These are phyloP conservation scores for Beroe ovata DNA, from an alignment of 37 sponge, comb jelly and placozoan species.

Conservation along the genomic window DNA sequence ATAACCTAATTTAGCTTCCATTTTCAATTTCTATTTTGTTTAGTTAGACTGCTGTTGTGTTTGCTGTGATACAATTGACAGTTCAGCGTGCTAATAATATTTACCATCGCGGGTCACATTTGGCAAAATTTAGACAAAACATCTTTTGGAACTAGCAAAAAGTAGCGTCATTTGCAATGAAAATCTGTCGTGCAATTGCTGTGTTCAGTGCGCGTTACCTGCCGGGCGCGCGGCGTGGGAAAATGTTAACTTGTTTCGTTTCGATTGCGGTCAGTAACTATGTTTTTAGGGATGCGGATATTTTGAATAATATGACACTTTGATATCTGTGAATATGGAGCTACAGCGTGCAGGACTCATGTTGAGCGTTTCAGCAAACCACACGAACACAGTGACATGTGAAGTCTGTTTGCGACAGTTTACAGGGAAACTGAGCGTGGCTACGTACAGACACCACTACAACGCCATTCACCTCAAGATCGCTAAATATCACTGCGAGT, in stretches of 20 bases:
- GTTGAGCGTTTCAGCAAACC: not conserved
- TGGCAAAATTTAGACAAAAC: not conserved
- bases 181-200: not conserved
- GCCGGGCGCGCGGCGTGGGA: too few relatives aligned
- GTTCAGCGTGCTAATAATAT: not conserved
- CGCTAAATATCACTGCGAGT: not conserved
- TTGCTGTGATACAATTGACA: too few relatives aligned
- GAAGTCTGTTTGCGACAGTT: slow-evolving; percentile 1
- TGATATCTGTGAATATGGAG: too few relatives aligned
- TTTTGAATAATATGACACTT: not conserved
- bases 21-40: too few relatives aligned
- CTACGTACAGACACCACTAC: slow-evolving; percentile 32
- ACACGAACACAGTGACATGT: not conserved
- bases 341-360: too few relatives aligned
- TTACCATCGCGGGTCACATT: not conserved
- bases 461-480: slow-evolving; percentile 50
- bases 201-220: not conserved
- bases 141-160: not conserved
- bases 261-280: too few relatives aligned
- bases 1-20: too few relatives aligned
- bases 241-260: too few relatives aligned
- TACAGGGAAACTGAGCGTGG: not conserved
- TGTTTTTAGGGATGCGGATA: too few relatives aligned
- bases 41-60: too few relatives aligned
- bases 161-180: not conserved